Base-by-base conservation (phyloP, 2,113 vertebrate genomes). In the Tachysurus fulvidraco region DNA sequence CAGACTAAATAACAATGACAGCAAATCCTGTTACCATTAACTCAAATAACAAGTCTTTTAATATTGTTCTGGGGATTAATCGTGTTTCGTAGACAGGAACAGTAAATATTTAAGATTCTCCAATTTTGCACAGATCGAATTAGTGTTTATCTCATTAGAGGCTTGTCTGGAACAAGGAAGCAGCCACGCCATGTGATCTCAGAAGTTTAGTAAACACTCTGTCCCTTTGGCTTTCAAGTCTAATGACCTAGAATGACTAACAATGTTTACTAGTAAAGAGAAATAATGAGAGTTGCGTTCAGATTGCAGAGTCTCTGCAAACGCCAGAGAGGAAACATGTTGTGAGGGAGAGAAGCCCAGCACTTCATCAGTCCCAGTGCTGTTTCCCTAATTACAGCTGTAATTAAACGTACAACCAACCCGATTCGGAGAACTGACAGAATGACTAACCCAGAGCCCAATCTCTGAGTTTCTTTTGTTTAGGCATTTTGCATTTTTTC, bases 61-160 rank as follows among this genome's bases (percentile, higher is more conserved):
- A 89, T 88, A 89, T 89, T 89, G 87, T 86, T 89, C 82, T 67
- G 46, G 71, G 83, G 88, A 92, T 91, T 91, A 92, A 85, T 89
- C 60, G 36, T 83, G 85, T 77, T 81, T 87, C 62, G 83, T 86
- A 78, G 88, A 91, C 85, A 86, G 85, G 90, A 91, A 92, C 85
- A 84, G 91, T 87, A 91, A 91, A 92, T 90, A 92, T 91, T 92
- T 90, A 85, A 88, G 82, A 89, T 85, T 87, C 81, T 76, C 89
- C 81, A 69, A 81, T 91, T 91, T 90, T 90, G 85, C 86, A 71
- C 57, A 25, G 78, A 88, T 86, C 86, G 85, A 89, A 91, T 90
- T 89, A 88, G 90, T 92, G 88, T 92, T 92, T 92, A 92, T 92
- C 91, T 87, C 87, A 88, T 90, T 88, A 90, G 78, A 83, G 69